Evolutionary conservation across 2,888 invertebrate species (phyloP), one percentile per base, ranked within the genome.

Genomic region (Sinopyrophorus schimmeli): DNA sequence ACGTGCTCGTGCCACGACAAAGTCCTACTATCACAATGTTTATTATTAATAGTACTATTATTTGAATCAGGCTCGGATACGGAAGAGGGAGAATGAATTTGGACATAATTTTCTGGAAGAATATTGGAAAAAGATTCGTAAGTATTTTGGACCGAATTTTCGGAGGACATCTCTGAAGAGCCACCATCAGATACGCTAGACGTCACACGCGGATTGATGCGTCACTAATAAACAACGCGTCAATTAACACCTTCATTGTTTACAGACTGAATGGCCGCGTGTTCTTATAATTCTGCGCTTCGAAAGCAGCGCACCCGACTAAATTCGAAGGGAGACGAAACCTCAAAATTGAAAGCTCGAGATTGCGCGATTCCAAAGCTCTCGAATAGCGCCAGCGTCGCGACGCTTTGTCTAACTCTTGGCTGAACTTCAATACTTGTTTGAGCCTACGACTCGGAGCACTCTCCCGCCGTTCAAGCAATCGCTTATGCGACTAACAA

Each of bases 1-100:
- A 92, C 89, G 71, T 93, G 93, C 20, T 91, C 88, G 75, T 92
- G 93, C 92, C 93, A 93, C 23, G 89, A 74, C 14, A 66, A 58
- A 32, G 55, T 60, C 39, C 54, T 41, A 54, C 48, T 54, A 16
- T 41, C 35, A 24, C 47, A 35, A 24, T 47, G 32, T 40, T 49
- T 53, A 41, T 51, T 54, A 32, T 46, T 47, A 28, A 51, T 41
- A 5, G 41, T 47, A 40, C 46, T 54, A 31, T 37, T 40, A 20
- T 26, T 46, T 31, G 28, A 48, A 20, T 53, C 50, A 35, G 50
- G 48, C 31, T 53, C 43, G 31, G 46, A 38, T 11, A 35, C 16
- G 32, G 42, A 35, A 21, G 43, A 47, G 30, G 43, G 38, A 40
- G 43, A 47, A 35, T 40, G 34, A 6, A 32, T 44, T 32, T 44